A percentile compares a stretch with the other conserved stretches of the same genome.
Conservation (phyloP, 1,140 invertebrate genomes). For the Bombus haemorrhoidalis region DNA sequence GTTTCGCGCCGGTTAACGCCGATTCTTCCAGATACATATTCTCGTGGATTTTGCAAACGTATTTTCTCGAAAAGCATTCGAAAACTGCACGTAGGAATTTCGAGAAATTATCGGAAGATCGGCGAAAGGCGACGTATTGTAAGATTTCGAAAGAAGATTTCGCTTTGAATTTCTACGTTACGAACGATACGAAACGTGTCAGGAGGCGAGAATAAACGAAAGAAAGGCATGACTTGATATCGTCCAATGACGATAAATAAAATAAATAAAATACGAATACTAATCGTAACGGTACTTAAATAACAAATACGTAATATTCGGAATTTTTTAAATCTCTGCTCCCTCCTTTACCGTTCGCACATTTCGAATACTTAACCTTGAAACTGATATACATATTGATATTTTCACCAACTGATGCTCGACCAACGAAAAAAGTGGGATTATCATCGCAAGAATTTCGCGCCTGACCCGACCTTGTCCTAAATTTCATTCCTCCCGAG, state of each 20-base stretch:
- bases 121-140: not conserved
- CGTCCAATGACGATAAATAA: too few relatives aligned
- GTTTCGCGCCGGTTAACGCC: not conserved
- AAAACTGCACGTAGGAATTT: not conserved
- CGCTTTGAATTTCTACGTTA: not conserved
- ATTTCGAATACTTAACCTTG: not conserved
- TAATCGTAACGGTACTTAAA: rapidly evolving
- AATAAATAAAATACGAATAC: not conserved
- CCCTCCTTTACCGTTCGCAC: not conserved
- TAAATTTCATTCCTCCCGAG: conserved; percentile 46
- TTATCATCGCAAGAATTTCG: conserved; percentile 20
- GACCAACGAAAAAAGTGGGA: not conserved
- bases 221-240: too few relatives aligned
- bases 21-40: too few relatives aligned
- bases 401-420: not conserved
- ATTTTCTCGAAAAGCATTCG: not conserved
- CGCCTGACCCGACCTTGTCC: conserved; percentile 45
- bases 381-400: not conserved
- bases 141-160: conserved; percentile 15
- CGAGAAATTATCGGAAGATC: not conserved
- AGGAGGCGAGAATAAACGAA: too few relatives aligned
- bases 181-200: not conserved
- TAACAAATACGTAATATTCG: not conserved
- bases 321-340: rapidly evolving
- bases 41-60: not conserved